Base-by-base conservation (phyloP, 2,888 invertebrate genomes). In the Caenorhabditis plicata region DNA sequence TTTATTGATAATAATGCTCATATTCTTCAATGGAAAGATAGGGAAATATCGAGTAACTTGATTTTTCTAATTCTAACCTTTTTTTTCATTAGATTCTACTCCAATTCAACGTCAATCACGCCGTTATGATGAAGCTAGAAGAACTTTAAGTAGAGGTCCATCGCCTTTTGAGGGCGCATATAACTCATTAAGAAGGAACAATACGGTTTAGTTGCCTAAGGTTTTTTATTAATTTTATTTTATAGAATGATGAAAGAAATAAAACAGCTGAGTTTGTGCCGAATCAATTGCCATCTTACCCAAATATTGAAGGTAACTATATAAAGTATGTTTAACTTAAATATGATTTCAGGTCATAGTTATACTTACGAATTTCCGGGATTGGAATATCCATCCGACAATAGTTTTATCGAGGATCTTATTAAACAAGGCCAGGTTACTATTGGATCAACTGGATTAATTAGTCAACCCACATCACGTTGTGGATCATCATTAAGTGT, bases 1-100 rank as follows among this genome's bases (percentile, higher is more conserved):
- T 73, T 62, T 53, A 73, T 73, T 45, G 70, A 73, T 39, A 56
- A 46, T 17, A 66, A 73, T 52, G 29, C 55, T 2, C 70, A 73
- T 39, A 58, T 73, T 29, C 22, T 73, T 17, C 49, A 64, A 33
- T 64, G 47, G 45, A 57, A 58, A 39, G 72, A 73, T 17, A 35
- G 65, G 9, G 68, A 69, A 35, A 29, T 20, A 3, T 7, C 48
- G 8, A 42, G 61, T 61, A 17, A 47, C n/a, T n/a, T n/a, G 27
- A 26, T 27, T 1, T 44, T 39, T 7, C 13, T 13, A 4, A 20
- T 22, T 32, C 32, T 31, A n/a, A 32, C 9, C 11, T 7, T 44
- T 32, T 17, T 8, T 33, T 32, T 33, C 25, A 23, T 22, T 13
- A 20, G 9, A 23, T n/a, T 33, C 26, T 55, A 15, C 11, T 47